Base-by-base conservation (phyloP, 2,888 invertebrate genomes). In the Eueremaeus valkanovi region DNA sequence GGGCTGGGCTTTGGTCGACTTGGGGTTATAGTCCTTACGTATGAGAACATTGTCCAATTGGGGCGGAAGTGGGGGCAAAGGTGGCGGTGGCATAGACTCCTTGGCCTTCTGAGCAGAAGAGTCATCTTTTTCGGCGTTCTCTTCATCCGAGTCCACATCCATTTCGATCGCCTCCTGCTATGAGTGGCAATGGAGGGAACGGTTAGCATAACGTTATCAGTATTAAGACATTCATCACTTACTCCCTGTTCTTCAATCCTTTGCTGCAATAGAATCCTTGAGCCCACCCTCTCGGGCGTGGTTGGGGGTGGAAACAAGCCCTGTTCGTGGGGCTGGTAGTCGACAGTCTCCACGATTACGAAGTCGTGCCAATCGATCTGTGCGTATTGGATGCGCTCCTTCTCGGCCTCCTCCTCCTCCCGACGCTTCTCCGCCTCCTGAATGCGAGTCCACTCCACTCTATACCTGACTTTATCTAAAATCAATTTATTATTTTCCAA, bases 291-390 rank as follows among this genome's bases (percentile, higher is more conserved):
- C 78, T 95, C 91, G 0, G 97, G 96, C 6, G 95, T 97, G 0
- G 97, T 98, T 0, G 97, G 98, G 2, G 97, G 94, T 0, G 97
- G 97, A 82, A 97, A 94, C 82, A 95, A 93, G 18, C 84, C 95
- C 16, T 91, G 90, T 85, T 99, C 99, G 81, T 93, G 93, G 0
- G 94, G 92, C 80, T 96, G 95, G 83, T 98, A 99, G 84, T 99
- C 99, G 0, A 99, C 98, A 0, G 98, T 98, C 85, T 99, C 99
- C 0, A 99, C 99, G 0, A 99, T 98, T 0, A 99, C 98, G 84
- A 99, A 99, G 84, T 99, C 98, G 83, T 99, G 99, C 99, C 99
- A 99, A 83, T 99, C 99, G 78, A 99, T 97, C 82, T 95, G 95
- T 0, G 97, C 96, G 83, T 99, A 99, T 0, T 87, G 85, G 72